Conservation (phyloP, 2,797 vertebrate species). For the Bufotes viridis region DNA sequence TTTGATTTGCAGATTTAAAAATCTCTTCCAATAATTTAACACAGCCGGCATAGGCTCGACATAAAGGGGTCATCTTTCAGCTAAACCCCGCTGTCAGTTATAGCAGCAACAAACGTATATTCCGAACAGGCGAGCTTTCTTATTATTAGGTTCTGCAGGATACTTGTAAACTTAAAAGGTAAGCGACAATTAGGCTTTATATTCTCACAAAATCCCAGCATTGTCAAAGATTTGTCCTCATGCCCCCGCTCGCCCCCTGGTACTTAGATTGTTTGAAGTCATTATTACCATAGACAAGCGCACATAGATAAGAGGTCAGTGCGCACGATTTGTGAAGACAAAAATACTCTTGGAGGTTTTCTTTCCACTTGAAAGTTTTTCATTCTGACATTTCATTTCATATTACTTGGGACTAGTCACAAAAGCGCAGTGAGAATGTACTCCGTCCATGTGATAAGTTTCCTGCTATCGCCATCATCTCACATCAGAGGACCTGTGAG, state of each 20-base stretch:
- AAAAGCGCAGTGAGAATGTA: conserved; percentile 56
- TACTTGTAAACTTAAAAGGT: conserved; percentile 63
- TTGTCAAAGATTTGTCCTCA: conserved; percentile 60
- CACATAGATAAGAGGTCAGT: conserved; percentile 59
- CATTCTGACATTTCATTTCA: conserved; percentile 58
- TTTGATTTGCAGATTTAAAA: conserved; percentile 62
- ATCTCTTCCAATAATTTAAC: conserved; percentile 59
- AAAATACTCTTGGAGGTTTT: conserved; percentile 61
- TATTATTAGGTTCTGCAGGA: conserved; percentile 62
- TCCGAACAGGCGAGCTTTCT: conserved; percentile 59
- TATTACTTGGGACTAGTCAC: conserved; percentile 61
- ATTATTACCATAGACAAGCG: conserved; percentile 62
- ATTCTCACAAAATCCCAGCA: conserved; percentile 59
- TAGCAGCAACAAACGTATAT: conserved; percentile 51
- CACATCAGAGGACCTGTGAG: conserved; percentile 22
- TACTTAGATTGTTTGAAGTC: conserved; percentile 60
- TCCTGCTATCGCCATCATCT: conserved; percentile 32
- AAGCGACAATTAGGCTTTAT: conserved; percentile 61
- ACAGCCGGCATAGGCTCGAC: conserved; percentile 54
- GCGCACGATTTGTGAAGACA: conserved; percentile 54
- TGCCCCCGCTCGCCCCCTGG: conserved; percentile 58
- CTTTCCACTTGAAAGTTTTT: conserved; percentile 59
- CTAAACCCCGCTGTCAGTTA: conserved; percentile 60
- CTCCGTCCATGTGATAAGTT: conserved; percentile 52
- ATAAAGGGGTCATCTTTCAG: conserved; percentile 60